Evolutionary conservation across 2,113 vertebrate species (phyloP), one percentile per base, ranked within the genome.

Genomic region (Balaeniceps rex): DNA sequence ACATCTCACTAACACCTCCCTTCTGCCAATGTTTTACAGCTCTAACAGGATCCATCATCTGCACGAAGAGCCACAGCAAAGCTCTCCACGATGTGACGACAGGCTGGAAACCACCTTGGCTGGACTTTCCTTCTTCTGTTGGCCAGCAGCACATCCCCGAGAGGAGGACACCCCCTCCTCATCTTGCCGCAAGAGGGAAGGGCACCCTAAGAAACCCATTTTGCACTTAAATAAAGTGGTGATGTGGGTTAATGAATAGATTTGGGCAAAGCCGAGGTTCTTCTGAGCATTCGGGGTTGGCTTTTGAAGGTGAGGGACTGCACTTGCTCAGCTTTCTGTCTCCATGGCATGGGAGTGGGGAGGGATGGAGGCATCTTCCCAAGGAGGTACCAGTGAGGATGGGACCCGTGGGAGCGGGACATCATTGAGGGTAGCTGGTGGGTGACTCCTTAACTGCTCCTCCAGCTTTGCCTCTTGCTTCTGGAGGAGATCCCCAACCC

Each of bases 31-130:
- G 1, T 89, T 69, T 70, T 44, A 55, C 58, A 65, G 14, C 66
- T 71, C 34, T 61, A 47, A 55, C 10, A 33, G 29, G 51, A 61
- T 66, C 61, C 17, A 2, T 66, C 22, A 1, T 51, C 81, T 51
- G 33, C 47, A 47, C 6, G 1, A 61, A 51, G 38, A 74, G 49
- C 38, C 46, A 36, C 51, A 25, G 44, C 4, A 4, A 82, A 83
- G 36, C 29, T 70, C 33, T 75, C 54, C 6, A 1, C 1, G 4
- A 54, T 12, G 9, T 0, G 1, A 14, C 3, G 4, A 47, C 4
- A 19, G 17, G 22, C n/a, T 68, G 69, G 64, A 72, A 77, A 51
- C n/a, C 44, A 33, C 40, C n/a, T 79, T 38, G 52, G 14, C 36
- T 46, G 57, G 65, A 26, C 44, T 64, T 60, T 69, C 54, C 64